These are phyloP conservation scores for Coelinius sp. DNA, from an alignment of 2,888 invertebrate genomes.

Conservation along the genomic window DNA sequence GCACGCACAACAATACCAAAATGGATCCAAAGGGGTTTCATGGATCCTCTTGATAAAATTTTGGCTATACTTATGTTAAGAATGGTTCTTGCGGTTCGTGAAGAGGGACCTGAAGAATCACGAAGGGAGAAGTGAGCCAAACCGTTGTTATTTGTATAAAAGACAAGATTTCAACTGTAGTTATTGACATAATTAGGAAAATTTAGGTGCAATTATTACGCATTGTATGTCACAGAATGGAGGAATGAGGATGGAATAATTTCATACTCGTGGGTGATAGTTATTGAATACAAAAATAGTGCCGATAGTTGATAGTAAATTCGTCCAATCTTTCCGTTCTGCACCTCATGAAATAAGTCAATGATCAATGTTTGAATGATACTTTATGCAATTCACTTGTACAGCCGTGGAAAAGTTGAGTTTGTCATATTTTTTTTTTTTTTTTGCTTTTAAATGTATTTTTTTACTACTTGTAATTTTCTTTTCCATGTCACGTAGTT, in stretches of 20 bases:
- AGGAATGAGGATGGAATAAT: constrained; percentile 19
- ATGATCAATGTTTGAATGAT: constrained; percentile 38
- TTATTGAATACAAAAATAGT: constrained; percentile 10
- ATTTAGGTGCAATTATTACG: constrained; percentile 9
- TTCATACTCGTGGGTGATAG: constrained; percentile 32
- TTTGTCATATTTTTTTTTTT: constrained; percentile 26
- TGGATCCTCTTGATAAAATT: constrained; percentile 97
- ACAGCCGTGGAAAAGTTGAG: constrained; percentile 37
- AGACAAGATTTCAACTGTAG: too few species aligned
- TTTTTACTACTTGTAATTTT: constrained; percentile 8
- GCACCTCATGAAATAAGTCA: constrained; percentile 40
- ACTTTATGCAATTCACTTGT: constrained; percentile 44
- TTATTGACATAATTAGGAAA: constrained; percentile 2
- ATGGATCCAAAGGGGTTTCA: constrained; percentile 98
- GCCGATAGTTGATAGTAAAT: constrained; percentile 33
- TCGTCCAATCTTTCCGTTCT: constrained; percentile 40
- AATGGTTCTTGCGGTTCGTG: constrained; percentile 74
- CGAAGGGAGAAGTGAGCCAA: constrained; percentile 59
- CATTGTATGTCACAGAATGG: not conserved
- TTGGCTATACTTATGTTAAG: constrained; percentile 84
- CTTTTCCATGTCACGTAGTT: constrained; percentile 12
- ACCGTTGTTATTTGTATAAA: too few species aligned
- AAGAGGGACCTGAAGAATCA: constrained; percentile 63
- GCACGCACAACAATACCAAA: constrained; percentile 99
- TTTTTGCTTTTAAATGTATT: constrained; percentile 4